Evolutionary conservation across 2,888 invertebrate species (phyloP).

Genomic region (Incurvaria masculella): DNA sequence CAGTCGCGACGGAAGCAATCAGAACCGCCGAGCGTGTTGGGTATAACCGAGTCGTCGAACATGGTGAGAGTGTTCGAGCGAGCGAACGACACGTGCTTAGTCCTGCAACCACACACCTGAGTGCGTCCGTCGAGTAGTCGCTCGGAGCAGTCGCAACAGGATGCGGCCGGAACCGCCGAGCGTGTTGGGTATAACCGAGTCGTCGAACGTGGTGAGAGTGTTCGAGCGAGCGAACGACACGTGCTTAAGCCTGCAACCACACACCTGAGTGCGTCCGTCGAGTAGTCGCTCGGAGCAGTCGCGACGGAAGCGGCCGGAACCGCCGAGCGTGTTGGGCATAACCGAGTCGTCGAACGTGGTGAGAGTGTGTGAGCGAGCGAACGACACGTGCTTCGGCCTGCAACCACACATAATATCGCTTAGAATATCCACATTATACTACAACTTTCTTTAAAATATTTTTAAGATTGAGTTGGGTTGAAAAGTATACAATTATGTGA

Average conservation of each 20-base stretch:
- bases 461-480: no score
- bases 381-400: constrained; percentile 88
- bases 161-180: constrained; percentile 35
- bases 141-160: constrained; percentile 51
- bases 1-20: constrained; percentile 42
- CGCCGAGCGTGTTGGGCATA: constrained; percentile 44
- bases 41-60: constrained; percentile 68
- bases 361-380: constrained; percentile 82
- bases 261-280: constrained; percentile 65
- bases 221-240: constrained; percentile 89
- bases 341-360: constrained; percentile 78
- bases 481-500: no score
- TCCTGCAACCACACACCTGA: constrained; percentile 58
- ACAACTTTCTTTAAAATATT: no score
- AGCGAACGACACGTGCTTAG: constrained; percentile 89
- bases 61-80: constrained; percentile 84
- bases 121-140: constrained; percentile 73
- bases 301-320: constrained; percentile 35
- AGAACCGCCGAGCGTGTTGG: constrained; percentile 37
- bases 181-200: constrained; percentile 55
- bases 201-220: constrained; percentile 81
- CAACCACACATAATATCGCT: constrained; percentile 15
- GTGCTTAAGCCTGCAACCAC: constrained; percentile 76
- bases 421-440: no score
- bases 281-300: constrained; percentile 64